Conservation (phyloP, 2,113 vertebrate species). For the Oncorhynchus nerka region DNA sequence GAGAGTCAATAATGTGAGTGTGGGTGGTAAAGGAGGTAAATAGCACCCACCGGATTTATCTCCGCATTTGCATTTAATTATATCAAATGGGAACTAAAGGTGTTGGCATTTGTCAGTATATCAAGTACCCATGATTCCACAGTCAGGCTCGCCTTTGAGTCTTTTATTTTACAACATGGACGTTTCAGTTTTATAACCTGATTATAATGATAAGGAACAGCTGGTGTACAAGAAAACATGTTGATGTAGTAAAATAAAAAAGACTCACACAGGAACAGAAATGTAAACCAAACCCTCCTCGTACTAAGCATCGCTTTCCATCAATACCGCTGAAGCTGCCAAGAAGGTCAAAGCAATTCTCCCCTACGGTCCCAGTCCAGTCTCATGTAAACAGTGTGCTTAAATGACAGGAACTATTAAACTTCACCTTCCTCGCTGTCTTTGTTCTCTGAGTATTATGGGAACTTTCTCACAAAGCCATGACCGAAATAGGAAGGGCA, state of each 20-base stretch:
- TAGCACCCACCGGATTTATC: background rate
- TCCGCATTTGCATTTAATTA: slow-evolving; percentile 16
- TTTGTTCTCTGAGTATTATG: slow-evolving; percentile 18
- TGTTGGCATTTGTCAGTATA: slow-evolving; percentile 32
- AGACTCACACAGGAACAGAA: slow-evolving; percentile 15
- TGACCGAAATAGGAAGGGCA: slow-evolving; percentile 9
- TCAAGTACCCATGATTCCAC: slow-evolving; percentile 11
- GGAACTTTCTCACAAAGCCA: slow-evolving; percentile 24
- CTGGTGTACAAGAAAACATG: slow-evolving; percentile 37
- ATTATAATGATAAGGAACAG: slow-evolving; percentile 34
- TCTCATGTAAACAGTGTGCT: slow-evolving; percentile 9
- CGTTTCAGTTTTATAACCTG: slow-evolving; percentile 31
- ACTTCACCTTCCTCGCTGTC: slow-evolving; percentile 15
- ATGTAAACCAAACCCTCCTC: slow-evolving; percentile 29
- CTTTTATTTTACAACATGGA: background rate
- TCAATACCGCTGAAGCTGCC: slow-evolving; percentile 17
- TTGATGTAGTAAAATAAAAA: slow-evolving; percentile 16
- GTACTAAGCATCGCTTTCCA: slow-evolving; percentile 14
- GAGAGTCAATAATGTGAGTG: background rate
- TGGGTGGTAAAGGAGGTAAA: background rate
- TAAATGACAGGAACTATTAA: slow-evolving; percentile 36
- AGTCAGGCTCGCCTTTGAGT: slow-evolving; percentile 9
- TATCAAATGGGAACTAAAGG: background rate
- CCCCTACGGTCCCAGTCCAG: background rate
- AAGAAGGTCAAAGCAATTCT: background rate